Percentiles rank a stretch among this genome's conserved stretches.
These are phyloP conservation scores for Danionella cerebrum DNA, from an alignment of 2,113 vertebrate genomes.

Conservation along the genomic window DNA sequence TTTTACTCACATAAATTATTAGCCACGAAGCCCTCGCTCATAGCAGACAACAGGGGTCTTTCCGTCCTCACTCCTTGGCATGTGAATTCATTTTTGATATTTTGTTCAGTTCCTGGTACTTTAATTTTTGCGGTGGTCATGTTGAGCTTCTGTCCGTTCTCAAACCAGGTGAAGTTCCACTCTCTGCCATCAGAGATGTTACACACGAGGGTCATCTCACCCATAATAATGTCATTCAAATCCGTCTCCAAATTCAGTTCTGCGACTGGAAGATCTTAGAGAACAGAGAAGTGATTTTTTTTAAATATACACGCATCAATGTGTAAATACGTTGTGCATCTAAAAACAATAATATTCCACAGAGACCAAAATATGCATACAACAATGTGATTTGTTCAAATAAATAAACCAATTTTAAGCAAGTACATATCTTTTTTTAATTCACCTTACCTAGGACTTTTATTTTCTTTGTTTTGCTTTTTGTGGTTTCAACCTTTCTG, in stretches of 20 bases:
- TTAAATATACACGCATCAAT: too few relatives aligned
- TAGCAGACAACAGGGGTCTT: constrained; percentile 44
- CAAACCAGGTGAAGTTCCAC: constrained; percentile 64
- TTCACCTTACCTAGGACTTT: not conserved
- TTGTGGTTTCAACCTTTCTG: not conserved
- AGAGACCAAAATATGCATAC: too few relatives aligned
- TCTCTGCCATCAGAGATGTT: not conserved
- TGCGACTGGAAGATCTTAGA: constrained; percentile 49
- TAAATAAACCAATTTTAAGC: too few relatives aligned
- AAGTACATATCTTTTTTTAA: too few relatives aligned
- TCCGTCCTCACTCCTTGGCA: constrained; percentile 36
- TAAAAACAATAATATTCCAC: too few relatives aligned
- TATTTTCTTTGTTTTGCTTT: not conserved
- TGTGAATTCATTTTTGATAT: constrained; percentile 44
- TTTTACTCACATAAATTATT: constrained; percentile 59
- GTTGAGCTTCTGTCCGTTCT: rapidly evolving
- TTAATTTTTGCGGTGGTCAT: not conserved
- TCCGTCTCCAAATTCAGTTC: constrained; percentile 45
- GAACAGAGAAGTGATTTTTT: not conserved
- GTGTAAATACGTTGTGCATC: too few relatives aligned
- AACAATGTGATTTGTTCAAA: too few relatives aligned
- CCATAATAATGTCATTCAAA: constrained; percentile 57
- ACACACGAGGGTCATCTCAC: constrained; percentile 55
- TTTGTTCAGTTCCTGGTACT: constrained; percentile 48
- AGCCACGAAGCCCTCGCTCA: constrained; percentile 39